A percentile compares a stretch with the other conserved stretches of the same genome.
Evolutionary conservation across 2,888 invertebrate genomes (phyloP).

Genomic region (Acleris laterana): DNA sequence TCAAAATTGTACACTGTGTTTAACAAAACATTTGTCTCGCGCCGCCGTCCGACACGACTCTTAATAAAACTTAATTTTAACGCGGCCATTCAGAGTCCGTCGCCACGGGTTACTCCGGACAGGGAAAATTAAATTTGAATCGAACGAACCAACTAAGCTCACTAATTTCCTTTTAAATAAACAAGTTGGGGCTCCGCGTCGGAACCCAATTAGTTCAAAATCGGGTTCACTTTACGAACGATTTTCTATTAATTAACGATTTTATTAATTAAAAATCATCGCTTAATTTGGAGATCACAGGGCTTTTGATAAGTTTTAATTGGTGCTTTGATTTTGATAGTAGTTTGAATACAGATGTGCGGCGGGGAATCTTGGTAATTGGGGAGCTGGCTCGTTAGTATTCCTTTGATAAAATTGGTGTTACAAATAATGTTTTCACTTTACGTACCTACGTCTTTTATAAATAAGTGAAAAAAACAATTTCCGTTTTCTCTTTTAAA

Average conservation of each 20-base stretch:
- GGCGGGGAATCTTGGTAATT: neutral
- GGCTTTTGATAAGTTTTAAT: slow-evolving; percentile 3
- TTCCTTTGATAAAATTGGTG: too few species aligned
- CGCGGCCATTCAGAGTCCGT: slow-evolving; percentile 1
- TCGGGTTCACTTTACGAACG: slow-evolving; percentile 2
- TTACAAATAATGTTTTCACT: too few species aligned
- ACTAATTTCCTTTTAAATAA: slow-evolving; percentile 21
- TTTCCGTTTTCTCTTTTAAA: too few species aligned
- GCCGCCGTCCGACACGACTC: neutral
- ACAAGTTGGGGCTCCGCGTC: slow-evolving; percentile 4
- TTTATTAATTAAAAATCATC: slow-evolving; percentile 7
- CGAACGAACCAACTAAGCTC: slow-evolving; percentile 20
- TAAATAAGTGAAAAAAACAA: too few species aligned
- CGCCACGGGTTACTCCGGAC: slow-evolving; percentile 9
- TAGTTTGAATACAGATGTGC: neutral
- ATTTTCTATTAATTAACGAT: slow-evolving; percentile 17
- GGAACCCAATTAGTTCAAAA: slow-evolving; percentile 18
- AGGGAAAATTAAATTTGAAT: slow-evolving; percentile 19
- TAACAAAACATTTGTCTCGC: neutral
- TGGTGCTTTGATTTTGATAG: neutral
- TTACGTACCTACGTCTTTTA: too few species aligned
- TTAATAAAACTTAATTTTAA: slow-evolving; percentile 13
- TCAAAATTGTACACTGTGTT: too few species aligned
- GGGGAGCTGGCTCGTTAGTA: too few species aligned
- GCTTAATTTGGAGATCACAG: neutral